A percentile compares a stretch with the other conserved stretches of the same genome.
phyloP scores from a whole-genome alignment of 2,888 invertebrate species.

The Euclidia mi region DNA sequence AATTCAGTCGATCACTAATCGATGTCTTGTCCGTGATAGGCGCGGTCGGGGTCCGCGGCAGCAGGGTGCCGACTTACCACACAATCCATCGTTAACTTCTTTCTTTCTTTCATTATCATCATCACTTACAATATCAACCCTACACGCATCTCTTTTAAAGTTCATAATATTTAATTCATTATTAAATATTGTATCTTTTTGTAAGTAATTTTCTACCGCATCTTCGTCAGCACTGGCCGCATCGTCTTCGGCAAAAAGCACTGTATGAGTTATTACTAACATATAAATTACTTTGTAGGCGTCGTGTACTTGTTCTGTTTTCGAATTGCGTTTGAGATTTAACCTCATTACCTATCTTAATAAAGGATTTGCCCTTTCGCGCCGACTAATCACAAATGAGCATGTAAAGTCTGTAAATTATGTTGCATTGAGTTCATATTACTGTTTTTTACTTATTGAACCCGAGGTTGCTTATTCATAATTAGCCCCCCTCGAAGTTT shows the following conservation, averaged over 20 bases:
- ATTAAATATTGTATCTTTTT: constrained; percentile 85
- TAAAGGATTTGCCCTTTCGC: constrained; percentile 90
- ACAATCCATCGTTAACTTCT: constrained; percentile 90
- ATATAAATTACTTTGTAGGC: constrained; percentile 70
- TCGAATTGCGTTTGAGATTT: constrained; percentile 72
- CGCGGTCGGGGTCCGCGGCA: constrained; percentile 88
- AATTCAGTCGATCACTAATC: constrained; percentile 90
- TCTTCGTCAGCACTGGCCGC: constrained; percentile 83
- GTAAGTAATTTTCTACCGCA: constrained; percentile 86
- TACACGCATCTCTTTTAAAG: constrained; percentile 74
- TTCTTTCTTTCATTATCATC: constrained; percentile 87
- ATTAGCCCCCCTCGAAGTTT: constrained; percentile 88
- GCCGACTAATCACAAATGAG: constrained; percentile 90
- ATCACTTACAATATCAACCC: constrained; percentile 81
- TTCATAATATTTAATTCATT: constrained; percentile 75
- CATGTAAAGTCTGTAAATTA: constrained; percentile 90
- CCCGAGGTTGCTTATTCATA: constrained; percentile 86
- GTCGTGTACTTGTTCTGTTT: constrained; percentile 67
- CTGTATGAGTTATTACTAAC: constrained; percentile 73
- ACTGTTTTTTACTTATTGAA: constrained; percentile 81
- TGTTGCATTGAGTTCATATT: constrained; percentile 87
- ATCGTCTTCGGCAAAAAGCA: constrained; percentile 68
- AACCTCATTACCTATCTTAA: constrained; percentile 91
- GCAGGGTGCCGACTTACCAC: constrained; percentile 90
- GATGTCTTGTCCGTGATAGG: constrained; percentile 90